phyloP scores from a whole-genome alignment of 2,113 vertebrate genomes.

The Monarcha castaneiventris region DNA sequence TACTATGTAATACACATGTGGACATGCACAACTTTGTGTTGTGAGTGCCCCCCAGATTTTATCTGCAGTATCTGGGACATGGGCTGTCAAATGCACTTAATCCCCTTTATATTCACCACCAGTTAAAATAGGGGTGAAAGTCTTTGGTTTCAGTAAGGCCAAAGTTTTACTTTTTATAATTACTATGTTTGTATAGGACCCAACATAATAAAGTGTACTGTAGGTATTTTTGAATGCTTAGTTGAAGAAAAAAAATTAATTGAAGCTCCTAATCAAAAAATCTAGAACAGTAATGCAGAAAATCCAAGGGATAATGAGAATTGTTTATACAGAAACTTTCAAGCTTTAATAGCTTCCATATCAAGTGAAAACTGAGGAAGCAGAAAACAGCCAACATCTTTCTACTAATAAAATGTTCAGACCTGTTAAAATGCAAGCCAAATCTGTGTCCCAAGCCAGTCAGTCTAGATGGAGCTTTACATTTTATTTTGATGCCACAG shows the following conservation, averaged over 20 bases:
- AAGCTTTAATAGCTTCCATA: not conserved
- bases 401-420: not conserved
- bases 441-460: not conserved
- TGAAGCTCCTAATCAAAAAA: not conserved
- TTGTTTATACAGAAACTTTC: not conserved
- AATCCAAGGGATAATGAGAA: not conserved
- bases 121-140: not conserved
- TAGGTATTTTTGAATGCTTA: not conserved
- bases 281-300: not conserved
- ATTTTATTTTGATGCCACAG: not conserved
- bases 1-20: accelerated
- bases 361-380: not conserved
- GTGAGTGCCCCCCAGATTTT: not conserved
- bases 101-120: not conserved
- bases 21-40: not conserved
- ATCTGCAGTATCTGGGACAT: not conserved
- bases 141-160: not conserved
- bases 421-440: not conserved
- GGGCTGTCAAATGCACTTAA: not conserved
- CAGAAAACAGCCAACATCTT: not conserved
- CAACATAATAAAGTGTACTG: not conserved
- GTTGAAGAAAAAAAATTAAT: not conserved
- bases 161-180: not conserved
- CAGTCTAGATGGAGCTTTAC: not conserved
- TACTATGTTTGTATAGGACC: not conserved